Evolutionary conservation across 2,888 invertebrate species (phyloP).

Genomic region (Scelioninae gen. 1): DNA sequence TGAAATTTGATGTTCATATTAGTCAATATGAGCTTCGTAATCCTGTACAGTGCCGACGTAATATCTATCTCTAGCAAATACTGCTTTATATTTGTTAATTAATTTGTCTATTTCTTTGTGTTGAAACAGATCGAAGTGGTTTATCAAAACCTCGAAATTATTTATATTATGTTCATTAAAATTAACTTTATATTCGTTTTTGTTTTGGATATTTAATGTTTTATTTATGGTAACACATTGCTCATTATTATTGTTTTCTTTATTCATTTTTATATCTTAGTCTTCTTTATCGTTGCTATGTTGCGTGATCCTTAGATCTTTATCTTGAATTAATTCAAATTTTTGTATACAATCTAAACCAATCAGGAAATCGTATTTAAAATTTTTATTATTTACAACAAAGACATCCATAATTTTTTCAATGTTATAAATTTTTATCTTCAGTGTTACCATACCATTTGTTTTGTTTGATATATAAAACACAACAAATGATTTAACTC

Average conservation of each 20-base stretch:
- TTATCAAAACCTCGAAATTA: conserved; percentile 27
- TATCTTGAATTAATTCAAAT: conserved; percentile 73
- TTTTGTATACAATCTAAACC: conserved; percentile 74
- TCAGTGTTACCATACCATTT: conserved; percentile 66
- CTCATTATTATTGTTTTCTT: no score
- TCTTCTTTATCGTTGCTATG: conserved; percentile 38
- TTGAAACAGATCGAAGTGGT: conserved; percentile 22
- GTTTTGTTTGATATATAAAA: conserved; percentile 66
- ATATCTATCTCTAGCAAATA: conserved; percentile 73
- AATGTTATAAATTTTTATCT: conserved; percentile 70
- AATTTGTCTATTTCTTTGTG: conserved; percentile 57
- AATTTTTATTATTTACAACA: conserved; percentile 72
- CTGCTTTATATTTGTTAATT: conserved; percentile 67
- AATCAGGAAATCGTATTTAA: conserved; percentile 74
- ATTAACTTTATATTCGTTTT: conserved; percentile 50
- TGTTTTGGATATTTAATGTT: no score
- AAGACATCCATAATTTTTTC: conserved; percentile 69
- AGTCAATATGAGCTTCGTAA: conserved; percentile 69
- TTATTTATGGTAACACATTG: no score
- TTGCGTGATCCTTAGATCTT: conserved; percentile 71
- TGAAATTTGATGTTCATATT: conserved; percentile 72
- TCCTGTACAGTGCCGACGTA: conserved; percentile 71
- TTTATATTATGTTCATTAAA: conserved; percentile 55
- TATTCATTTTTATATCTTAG: conserved; percentile 24
- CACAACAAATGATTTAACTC: conserved; percentile 73